These are phyloP conservation scores for Mythimna albipuncta DNA, from an alignment of 2,888 invertebrate genomes.

Conservation along the genomic window DNA sequence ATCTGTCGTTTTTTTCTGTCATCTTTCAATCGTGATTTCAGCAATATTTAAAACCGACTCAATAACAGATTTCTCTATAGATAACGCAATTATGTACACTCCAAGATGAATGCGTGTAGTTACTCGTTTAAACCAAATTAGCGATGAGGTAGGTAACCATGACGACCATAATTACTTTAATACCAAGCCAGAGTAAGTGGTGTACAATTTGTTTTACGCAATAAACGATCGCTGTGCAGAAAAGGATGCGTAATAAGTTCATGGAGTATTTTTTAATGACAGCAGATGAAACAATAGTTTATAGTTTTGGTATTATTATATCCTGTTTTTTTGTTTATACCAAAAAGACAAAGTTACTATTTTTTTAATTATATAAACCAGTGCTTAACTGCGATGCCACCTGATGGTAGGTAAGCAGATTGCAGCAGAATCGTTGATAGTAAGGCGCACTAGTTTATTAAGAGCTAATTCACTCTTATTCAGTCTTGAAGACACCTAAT, in stretches of 20 bases:
- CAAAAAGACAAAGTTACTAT: too few relatives aligned
- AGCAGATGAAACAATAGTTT: neutral
- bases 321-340: too few relatives aligned
- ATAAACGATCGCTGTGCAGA: slow-evolving; percentile 17
- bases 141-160: slow-evolving; percentile 15
- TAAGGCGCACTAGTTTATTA: too few relatives aligned
- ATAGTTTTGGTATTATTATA: neutral
- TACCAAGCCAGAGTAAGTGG: slow-evolving; percentile 5
- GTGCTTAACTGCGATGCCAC: too few relatives aligned
- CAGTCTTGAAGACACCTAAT: too few relatives aligned
- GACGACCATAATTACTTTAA: slow-evolving; percentile 19
- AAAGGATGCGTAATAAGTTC: neutral
- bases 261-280: neutral
- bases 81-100: neutral
- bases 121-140: slow-evolving; percentile 51
- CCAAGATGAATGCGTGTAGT: slow-evolving; percentile 4
- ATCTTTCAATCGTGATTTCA: neutral
- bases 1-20: too few relatives aligned
- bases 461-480: too few relatives aligned
- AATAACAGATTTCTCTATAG: neutral
- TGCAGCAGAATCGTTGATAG: too few relatives aligned
- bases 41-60: neutral
- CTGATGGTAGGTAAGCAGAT: too few relatives aligned
- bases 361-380: too few relatives aligned
- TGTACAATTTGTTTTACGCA: slow-evolving; percentile 34